These are phyloP conservation scores for Gyps fulvus DNA, from an alignment of 2,113 vertebrate genomes.

Conservation along the genomic window DNA sequence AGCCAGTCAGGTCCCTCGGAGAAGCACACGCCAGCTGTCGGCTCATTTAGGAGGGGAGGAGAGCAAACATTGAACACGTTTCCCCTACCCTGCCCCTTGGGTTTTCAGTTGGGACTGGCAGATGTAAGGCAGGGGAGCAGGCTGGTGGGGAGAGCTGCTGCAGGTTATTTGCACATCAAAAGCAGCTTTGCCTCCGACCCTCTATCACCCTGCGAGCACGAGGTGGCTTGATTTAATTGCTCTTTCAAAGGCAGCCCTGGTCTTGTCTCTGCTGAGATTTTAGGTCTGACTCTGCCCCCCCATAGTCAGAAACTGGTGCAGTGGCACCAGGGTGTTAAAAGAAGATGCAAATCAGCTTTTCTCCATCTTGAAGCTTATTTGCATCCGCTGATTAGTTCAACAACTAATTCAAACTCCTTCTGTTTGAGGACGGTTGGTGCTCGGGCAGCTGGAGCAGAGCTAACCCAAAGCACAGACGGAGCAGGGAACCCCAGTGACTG, in stretches of 20 bases:
- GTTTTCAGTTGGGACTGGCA: background rate
- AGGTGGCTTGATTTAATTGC: background rate
- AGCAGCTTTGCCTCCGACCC: background rate
- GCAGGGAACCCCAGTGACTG: too few relatives aligned
- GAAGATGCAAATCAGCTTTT: conserved; percentile 8
- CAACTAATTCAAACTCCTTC: background rate
- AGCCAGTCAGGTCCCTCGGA: background rate
- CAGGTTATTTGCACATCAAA: conserved; percentile 52
- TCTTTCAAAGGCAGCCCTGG: background rate
- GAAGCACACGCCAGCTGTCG: conserved; percentile 48
- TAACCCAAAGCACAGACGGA: rapidly evolving
- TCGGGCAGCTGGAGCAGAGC: background rate
- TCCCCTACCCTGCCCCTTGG: background rate
- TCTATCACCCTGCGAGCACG: background rate
- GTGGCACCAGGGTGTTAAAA: background rate
- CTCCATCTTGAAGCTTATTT: background rate
- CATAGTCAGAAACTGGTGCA: background rate
- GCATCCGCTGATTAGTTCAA: background rate
- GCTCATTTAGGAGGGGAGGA: background rate
- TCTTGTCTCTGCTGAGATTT: background rate
- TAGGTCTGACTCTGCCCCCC: background rate
- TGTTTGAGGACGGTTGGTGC: background rate
- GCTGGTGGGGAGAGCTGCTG: background rate
- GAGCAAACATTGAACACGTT: background rate
- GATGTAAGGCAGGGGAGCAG: conserved; percentile 27